Base-by-base conservation (phyloP, 1,140 invertebrate species). In the Mya arenaria region DNA sequence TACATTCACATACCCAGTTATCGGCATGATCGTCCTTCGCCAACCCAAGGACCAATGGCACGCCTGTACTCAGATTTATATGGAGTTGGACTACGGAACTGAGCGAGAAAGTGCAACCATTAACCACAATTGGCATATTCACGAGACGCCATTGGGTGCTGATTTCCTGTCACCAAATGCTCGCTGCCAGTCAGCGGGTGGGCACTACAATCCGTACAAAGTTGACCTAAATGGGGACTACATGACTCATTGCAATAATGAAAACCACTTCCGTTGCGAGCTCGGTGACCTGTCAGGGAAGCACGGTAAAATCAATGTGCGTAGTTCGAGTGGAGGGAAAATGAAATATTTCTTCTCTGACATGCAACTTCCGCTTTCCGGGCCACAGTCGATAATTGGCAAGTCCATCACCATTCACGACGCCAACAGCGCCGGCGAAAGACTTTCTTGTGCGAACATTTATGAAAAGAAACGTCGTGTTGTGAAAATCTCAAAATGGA, bases 391-490 rank as follows among this genome's bases (percentile, higher is more conserved):
- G 66, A 95, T 98, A 82, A 89, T 98, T 81, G 96, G 96, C 19
- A 96, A 95, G 89, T 97, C 97, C 23, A 91, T 99, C 37, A 96
- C 98, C 0, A 95, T 99, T 55, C 97, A 97, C 86, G 97, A 97
- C 92, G 97, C 98, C 88, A 94, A 96, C 89, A 96, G 96, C 0
- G 93, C 97, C 80, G 97, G 97, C 15, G 96, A 97, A 90, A 92
- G 97, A 85, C 93, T 99, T 87, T 97, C 97, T 0, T 99, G 98
- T 92, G 96, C 97, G 23, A 95, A 95, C 39, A 90, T 94, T 23
- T 68, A 82, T 36, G 60, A 65, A 8, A 62, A 87, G 15, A 84
- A 87, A 56, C 84, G 85, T 8, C 30, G 89, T 4, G 81, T 83
- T 30, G 92, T 89, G 0, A 62, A 82, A 25, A 87, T 89, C 1